Evolutionary conservation across 2,888 invertebrate species (phyloP).

Genomic region (Amblyjoppa proteus): DNA sequence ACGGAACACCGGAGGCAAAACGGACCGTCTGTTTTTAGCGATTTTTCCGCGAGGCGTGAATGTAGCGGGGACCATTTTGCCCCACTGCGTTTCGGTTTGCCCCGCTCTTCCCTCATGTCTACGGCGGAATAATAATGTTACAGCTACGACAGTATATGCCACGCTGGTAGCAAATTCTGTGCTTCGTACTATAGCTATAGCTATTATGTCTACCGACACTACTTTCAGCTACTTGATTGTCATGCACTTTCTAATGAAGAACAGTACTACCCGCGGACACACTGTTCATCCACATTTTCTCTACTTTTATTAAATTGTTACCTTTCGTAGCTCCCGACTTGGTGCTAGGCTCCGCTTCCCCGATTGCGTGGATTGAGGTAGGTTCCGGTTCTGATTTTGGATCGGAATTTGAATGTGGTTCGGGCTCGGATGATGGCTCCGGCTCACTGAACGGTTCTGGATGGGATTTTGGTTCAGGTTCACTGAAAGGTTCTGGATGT

Average conservation of each 20-base stretch:
- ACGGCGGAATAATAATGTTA: conserved; percentile 52
- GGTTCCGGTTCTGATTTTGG: conserved; percentile 83
- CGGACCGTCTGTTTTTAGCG: too few relatives aligned
- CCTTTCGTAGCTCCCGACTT: conserved; percentile 81
- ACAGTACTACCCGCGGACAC: conserved; percentile 39
- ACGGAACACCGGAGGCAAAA: too few relatives aligned
- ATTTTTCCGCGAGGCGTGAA: too few relatives aligned
- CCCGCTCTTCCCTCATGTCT: too few relatives aligned
- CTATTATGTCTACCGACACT: conserved; percentile 48
- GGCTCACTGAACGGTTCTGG: conserved; percentile 83
- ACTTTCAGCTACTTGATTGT: conserved; percentile 58
- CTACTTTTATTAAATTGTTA: conserved; percentile 72
- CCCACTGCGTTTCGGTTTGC: too few relatives aligned
- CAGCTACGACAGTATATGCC: conserved; percentile 38
- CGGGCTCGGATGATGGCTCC: conserved; percentile 79
- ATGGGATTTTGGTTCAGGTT: conserved; percentile 83
- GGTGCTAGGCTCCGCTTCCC: conserved; percentile 75
- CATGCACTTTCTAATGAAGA: conserved; percentile 68
- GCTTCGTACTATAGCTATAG: background rate
- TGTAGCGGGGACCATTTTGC: too few relatives aligned
- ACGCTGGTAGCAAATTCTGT: conserved; percentile 43
- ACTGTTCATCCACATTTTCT: conserved; percentile 30
- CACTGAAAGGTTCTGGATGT: conserved; percentile 83
- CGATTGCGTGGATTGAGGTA: conserved; percentile 74
- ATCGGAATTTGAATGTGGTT: conserved; percentile 77